Percentiles rank a stretch among this genome's conserved stretches.
Conservation (phyloP, 1,140 invertebrate species). For the Trypoxylus dichotomus region DNA sequence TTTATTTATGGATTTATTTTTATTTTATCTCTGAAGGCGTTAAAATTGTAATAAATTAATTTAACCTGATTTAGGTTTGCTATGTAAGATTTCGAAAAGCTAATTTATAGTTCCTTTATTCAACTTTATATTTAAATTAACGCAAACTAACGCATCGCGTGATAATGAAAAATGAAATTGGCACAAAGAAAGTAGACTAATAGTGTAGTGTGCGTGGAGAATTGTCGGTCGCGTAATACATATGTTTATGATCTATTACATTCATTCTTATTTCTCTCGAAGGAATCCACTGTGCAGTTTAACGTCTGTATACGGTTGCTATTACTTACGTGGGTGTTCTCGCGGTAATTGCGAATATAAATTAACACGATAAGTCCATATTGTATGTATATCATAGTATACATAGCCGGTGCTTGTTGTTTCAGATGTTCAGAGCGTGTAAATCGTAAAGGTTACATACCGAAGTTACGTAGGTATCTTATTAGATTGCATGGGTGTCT, state of each 20-base stretch:
- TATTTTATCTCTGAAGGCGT: too few species aligned
- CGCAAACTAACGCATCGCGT: not conserved
- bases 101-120: too few species aligned
- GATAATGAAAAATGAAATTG: not conserved
- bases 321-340: not conserved
- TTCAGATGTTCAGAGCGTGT: not conserved
- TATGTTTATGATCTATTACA: not conserved
- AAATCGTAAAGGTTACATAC: not conserved
- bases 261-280: too few species aligned
- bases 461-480: not conserved
- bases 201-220: not conserved
- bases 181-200: slow-evolving; percentile 23
- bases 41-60: too few species aligned
- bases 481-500: not conserved
- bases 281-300: not conserved
- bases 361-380: too few species aligned
- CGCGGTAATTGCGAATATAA: not conserved
- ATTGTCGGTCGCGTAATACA: not conserved
- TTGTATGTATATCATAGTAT: too few species aligned
- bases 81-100: too few species aligned
- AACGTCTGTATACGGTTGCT: not conserved
- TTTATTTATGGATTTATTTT: too few species aligned
- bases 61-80: too few species aligned
- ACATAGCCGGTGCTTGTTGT: too few species aligned
- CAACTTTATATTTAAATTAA: too few species aligned